Conservation (phyloP, 1,140 invertebrate genomes). For the Drosophila seguyi region DNA sequence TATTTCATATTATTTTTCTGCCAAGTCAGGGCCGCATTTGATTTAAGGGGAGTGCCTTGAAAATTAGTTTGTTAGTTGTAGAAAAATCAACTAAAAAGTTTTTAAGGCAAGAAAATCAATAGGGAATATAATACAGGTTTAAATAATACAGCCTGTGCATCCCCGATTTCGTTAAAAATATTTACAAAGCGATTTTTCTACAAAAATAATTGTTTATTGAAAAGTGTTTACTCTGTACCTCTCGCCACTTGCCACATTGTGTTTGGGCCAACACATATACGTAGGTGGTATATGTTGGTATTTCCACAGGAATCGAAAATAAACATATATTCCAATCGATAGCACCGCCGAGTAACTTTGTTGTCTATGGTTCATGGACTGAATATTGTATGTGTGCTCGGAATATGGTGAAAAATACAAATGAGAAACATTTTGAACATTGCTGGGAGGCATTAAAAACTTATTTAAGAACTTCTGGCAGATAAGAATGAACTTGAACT, state of each 20-base stretch:
- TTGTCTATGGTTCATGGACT: constrained; percentile 15
- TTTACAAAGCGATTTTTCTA: constrained; percentile 26
- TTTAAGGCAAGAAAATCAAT: constrained; percentile 11
- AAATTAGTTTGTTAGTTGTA: constrained; percentile 14
- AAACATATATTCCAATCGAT: constrained; percentile 29
- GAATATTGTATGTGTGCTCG: constrained; percentile 8
- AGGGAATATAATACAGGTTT: background rate
- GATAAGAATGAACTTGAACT: constrained; percentile 50
- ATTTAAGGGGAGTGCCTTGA: background rate
- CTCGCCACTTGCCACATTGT: constrained; percentile 44
- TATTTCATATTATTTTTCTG: constrained; percentile 5
- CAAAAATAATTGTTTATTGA: constrained; percentile 41
- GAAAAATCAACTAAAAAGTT: background rate
- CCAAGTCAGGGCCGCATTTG: constrained; percentile 31
- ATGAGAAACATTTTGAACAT: constrained; percentile 1
- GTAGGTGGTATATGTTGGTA: background rate
- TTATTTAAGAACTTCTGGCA: constrained; percentile 1
- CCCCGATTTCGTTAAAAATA: constrained; percentile 17
- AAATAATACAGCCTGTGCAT: background rate
- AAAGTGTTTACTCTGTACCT: constrained; percentile 39
- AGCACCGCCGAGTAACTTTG: constrained; percentile 21
- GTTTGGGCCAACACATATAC: constrained; percentile 17
- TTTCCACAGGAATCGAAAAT: constrained; percentile 24
- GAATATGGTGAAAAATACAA: background rate
- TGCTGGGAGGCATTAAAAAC: background rate